Percentiles rank a stretch among this genome's conserved stretches.
These are phyloP conservation scores for Montipora efflorescens DNA, from an alignment of 64 coral and sea anemone genomes.

Conservation along the genomic window DNA sequence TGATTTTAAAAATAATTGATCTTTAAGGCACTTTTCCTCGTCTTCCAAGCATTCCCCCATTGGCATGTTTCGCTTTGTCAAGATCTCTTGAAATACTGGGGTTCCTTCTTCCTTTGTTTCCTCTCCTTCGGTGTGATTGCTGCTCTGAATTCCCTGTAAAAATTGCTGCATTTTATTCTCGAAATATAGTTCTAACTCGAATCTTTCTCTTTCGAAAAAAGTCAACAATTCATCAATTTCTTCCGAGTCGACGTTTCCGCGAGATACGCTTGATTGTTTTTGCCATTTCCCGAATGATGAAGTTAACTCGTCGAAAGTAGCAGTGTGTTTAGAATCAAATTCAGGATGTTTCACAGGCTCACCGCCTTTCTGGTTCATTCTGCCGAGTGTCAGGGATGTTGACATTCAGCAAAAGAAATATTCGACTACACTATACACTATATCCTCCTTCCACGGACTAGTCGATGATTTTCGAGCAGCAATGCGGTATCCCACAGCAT, in stretches of 20 bases:
- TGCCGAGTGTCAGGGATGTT: not conserved
- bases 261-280: not conserved
- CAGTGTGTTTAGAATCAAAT: not conserved
- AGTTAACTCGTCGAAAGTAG: not conserved
- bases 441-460: not conserved
- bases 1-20: not conserved
- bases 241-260: constrained; percentile 43
- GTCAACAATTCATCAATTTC: constrained; percentile 72
- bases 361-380: not conserved
- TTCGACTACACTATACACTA: not conserved
- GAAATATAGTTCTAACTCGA: constrained; percentile 70
- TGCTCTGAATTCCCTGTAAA: constrained; percentile 20
- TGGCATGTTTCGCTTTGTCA: not conserved
- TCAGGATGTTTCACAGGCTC: not conserved
- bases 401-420: no score
- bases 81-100: not conserved
- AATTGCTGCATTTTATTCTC: constrained; percentile 79
- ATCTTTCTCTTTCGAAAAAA: constrained; percentile 83
- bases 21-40: not conserved
- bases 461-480: not conserved
- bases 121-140: constrained; percentile 63
- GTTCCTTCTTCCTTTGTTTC: constrained; percentile 50
- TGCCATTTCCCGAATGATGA: not conserved
- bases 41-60: not conserved
- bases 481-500: not conserved